Percentiles rank a stretch among this genome's conserved stretches.
Conservation (phyloP, 2,888 invertebrate genomes). For the Thymelicus acteon region DNA sequence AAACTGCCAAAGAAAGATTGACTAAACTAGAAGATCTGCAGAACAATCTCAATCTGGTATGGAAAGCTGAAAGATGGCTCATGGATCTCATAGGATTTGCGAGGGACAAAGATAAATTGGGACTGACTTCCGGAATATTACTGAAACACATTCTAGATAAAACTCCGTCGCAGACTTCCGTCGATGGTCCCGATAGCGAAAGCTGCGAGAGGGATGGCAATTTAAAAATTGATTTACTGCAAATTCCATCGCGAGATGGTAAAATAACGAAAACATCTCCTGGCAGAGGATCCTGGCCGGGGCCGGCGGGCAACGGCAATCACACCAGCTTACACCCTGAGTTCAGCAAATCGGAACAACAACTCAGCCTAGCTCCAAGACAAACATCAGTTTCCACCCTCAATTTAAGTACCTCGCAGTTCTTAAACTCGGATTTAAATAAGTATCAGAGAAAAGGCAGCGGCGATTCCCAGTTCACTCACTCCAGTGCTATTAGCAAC, state of each 20-base stretch:
- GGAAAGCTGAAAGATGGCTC: slow-evolving; percentile 98
- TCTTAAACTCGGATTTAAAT: slow-evolving; percentile 75
- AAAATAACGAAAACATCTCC: slow-evolving; percentile 91
- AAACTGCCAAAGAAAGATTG: slow-evolving; percentile 93
- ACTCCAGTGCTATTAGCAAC: slow-evolving; percentile 77
- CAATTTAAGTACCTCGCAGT: slow-evolving; percentile 83
- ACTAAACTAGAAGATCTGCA: slow-evolving; percentile 93
- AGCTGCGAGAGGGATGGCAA: slow-evolving; percentile 78
- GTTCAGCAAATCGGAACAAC: slow-evolving; percentile 94
- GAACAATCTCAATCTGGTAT: slow-evolving; percentile 92
- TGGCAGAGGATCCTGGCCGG: slow-evolving; percentile 94
- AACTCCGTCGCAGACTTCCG: slow-evolving; percentile 56
- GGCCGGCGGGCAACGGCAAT: slow-evolving; percentile 87
- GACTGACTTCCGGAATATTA: slow-evolving; percentile 76
- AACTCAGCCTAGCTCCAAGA: slow-evolving; percentile 83
- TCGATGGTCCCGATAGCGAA: slow-evolving; percentile 65
- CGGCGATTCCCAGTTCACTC: slow-evolving; percentile 84
- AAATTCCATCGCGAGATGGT: slow-evolving; percentile 89
- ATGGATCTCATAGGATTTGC: slow-evolving; percentile 98
- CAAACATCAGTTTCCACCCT: slow-evolving; percentile 80
- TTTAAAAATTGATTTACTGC: slow-evolving; percentile 81
- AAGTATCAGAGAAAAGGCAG: slow-evolving; percentile 83
- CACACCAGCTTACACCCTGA: slow-evolving; percentile 86
- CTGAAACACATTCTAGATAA: slow-evolving; percentile 74
- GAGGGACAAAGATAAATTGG: slow-evolving; percentile 87